phyloP scores from a whole-genome alignment of 1,140 invertebrate genomes.

The Drosophila athabasca region DNA sequence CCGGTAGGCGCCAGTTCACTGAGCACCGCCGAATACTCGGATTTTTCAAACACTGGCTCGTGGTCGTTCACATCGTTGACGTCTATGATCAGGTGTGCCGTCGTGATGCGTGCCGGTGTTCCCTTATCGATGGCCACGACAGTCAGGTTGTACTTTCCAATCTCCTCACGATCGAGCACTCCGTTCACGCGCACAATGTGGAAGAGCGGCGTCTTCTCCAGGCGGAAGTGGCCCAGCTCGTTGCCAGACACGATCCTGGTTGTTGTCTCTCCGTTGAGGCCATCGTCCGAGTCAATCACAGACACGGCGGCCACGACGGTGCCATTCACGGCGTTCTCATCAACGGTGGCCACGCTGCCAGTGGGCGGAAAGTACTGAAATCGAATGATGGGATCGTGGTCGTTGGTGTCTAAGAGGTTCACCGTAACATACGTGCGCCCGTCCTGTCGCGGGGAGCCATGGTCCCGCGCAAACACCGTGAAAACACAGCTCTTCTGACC shows the following conservation, averaged over 20 bases:
- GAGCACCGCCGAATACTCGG: constrained; percentile 93
- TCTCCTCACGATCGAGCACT: constrained; percentile 95
- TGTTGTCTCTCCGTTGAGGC: constrained; percentile 93
- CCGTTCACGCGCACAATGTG: constrained; percentile 96
- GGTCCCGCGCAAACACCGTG: constrained; percentile 96
- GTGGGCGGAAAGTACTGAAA: constrained; percentile 94
- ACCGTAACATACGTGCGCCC: constrained; percentile 97
- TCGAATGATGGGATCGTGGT: constrained; percentile 96
- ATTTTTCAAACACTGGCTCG: constrained; percentile 96
- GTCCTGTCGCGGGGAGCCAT: constrained; percentile 94
- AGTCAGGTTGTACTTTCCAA: constrained; percentile 95
- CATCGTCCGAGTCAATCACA: constrained; percentile 95
- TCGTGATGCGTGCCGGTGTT: constrained; percentile 91
- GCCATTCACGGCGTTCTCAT: constrained; percentile 95
- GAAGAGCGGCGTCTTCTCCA: constrained; percentile 92
- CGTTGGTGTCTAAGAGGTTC: constrained; percentile 96
- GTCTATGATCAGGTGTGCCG: constrained; percentile 93
- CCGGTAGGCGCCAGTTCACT: constrained; percentile 94
- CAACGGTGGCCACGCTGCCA: constrained; percentile 93
- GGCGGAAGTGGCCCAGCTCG: constrained; percentile 93
- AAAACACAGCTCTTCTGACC: constrained; percentile 95
- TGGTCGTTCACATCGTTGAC: constrained; percentile 98
- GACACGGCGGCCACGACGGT: constrained; percentile 96
- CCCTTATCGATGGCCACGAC: constrained; percentile 96
- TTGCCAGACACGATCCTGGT: constrained; percentile 94